phyloP scores from a whole-genome alignment of 2,113 vertebrate species.

The Phalacrocorax brasilianus region DNA sequence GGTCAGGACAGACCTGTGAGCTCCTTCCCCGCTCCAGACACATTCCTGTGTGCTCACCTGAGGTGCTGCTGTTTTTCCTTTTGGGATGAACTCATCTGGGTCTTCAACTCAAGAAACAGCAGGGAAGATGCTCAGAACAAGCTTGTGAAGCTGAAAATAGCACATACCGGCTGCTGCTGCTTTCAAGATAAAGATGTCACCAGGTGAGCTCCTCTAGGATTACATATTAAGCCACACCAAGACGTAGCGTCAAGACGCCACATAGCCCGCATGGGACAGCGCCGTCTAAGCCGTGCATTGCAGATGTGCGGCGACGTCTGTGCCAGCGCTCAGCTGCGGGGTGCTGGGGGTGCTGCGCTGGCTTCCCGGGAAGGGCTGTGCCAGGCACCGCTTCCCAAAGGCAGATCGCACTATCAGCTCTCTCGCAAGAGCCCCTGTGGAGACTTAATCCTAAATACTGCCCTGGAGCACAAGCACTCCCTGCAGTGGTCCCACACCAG shows the following conservation, averaged over 20 bases:
- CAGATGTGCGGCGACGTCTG: background rate
- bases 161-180: background rate
- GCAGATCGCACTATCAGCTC: background rate
- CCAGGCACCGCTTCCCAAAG: background rate
- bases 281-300: accelerated
- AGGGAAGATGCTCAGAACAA: background rate
- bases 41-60: background rate
- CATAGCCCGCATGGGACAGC: accelerated
- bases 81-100: background rate
- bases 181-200: background rate
- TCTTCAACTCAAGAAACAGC: background rate
- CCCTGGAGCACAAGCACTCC: background rate
- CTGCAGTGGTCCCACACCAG: accelerated
- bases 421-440: accelerated
- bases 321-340: accelerated
- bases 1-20: accelerated
- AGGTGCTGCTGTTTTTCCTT: accelerated
- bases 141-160: background rate
- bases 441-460: background rate
- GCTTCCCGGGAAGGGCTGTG: background rate
- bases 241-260: accelerated
- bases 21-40: background rate
- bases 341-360: background rate
- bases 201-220: slow-evolving; percentile 16
- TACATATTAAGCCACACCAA: background rate